Evolutionary conservation across 2,113 vertebrate genomes (phyloP).

Genomic region (Motacilla alba): DNA sequence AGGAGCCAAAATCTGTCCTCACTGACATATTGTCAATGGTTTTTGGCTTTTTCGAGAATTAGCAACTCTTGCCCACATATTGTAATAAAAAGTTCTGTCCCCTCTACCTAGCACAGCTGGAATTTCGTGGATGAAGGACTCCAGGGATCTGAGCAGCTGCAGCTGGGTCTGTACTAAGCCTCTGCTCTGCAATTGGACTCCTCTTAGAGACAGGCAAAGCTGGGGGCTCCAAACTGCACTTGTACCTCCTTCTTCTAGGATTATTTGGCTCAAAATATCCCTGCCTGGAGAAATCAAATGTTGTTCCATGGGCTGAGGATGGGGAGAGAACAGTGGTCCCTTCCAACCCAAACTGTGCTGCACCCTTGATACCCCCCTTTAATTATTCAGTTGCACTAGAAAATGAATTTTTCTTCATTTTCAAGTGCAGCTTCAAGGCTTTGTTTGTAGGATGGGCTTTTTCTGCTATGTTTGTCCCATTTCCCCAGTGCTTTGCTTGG

Average conservation of each 20-base stretch:
- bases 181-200: not conserved
- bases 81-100: not conserved
- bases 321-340: not conserved
- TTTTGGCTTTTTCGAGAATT: not conserved
- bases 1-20: not conserved
- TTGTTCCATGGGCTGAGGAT: not conserved
- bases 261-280: not conserved
- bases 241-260: not conserved
- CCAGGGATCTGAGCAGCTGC: not conserved
- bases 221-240: not conserved
- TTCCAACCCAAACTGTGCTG: not conserved
- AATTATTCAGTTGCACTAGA: not conserved
- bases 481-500: not conserved
- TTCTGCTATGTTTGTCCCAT: not conserved
- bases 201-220: accelerated
- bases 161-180: accelerated
- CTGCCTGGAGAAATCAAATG: not conserved
- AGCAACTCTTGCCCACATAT: not conserved
- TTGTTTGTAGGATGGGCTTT: not conserved
- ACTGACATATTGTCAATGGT: not conserved
- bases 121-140: accelerated
- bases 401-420: not conserved
- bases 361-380: not conserved
- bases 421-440: not conserved
- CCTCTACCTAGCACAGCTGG: not conserved